A percentile compares a stretch with the other conserved stretches of the same genome.
Evolutionary conservation across 2,888 invertebrate genomes (phyloP).

Genomic region (Ganaspis brasiliensis): DNA sequence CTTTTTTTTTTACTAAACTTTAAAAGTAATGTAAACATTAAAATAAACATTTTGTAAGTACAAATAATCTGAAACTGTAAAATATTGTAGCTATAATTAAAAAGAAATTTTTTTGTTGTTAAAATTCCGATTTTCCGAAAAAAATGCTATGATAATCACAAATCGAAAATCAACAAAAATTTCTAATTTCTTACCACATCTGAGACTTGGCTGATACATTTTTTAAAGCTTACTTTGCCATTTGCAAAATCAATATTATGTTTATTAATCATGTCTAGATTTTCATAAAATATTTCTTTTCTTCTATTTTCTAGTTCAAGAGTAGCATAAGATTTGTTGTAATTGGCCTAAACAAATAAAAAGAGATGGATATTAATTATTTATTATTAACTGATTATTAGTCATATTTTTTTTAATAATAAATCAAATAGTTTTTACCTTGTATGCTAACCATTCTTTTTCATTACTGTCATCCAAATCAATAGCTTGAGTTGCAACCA

Average conservation of each 20-base stretch:
- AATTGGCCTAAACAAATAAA: slow-evolving; percentile 81
- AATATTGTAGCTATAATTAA: too few species aligned
- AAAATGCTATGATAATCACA: too few species aligned
- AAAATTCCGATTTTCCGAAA: too few species aligned
- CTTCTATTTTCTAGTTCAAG: slow-evolving; percentile 91
- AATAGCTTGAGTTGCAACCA: slow-evolving; percentile 85
- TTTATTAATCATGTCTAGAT: slow-evolving; percentile 90
- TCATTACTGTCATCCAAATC: slow-evolving; percentile 87
- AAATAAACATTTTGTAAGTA: too few species aligned
- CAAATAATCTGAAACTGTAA: too few species aligned
- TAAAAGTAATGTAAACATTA: too few species aligned
- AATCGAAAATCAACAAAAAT: too few species aligned
- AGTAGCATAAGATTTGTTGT: slow-evolving; percentile 86
- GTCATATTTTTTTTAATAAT: too few species aligned
- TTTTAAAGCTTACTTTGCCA: slow-evolving; percentile 85
- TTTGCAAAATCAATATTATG: slow-evolving; percentile 89
- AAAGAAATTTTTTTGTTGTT: too few species aligned
- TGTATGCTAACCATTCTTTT: slow-evolving; percentile 90
- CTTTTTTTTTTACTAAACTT: too few species aligned
- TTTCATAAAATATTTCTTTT: slow-evolving; percentile 94
- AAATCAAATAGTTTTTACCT: too few species aligned
- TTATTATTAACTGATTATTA: too few species aligned
- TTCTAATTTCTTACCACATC: slow-evolving; percentile 85
- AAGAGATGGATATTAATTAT: slow-evolving; percentile 24
- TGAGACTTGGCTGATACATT: slow-evolving; percentile 91